These are phyloP conservation scores for Plectrocnemia conspersa DNA, from an alignment of 1,140 invertebrate genomes.

Conservation along the genomic window DNA sequence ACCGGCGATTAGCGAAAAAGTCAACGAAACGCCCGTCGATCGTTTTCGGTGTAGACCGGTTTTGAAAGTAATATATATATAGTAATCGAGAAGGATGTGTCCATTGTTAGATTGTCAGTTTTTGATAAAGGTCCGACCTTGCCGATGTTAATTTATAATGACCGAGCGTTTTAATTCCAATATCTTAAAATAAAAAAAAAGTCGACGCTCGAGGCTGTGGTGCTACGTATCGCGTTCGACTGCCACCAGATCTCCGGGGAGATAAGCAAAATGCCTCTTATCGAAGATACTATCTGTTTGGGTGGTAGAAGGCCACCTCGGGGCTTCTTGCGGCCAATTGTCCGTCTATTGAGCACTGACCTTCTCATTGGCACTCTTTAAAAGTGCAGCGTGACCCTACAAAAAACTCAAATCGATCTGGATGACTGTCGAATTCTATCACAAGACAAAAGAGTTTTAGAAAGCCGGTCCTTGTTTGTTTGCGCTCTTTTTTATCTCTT, in stretches of 20 bases:
- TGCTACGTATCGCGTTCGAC: background rate
- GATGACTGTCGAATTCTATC: constrained; percentile 23
- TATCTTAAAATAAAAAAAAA: too few relatives aligned
- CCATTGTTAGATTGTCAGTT: too few relatives aligned
- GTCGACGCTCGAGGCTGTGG: constrained; percentile 3
- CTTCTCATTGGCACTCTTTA: constrained; percentile 3
- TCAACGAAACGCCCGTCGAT: too few relatives aligned
- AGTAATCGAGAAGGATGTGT: too few relatives aligned
- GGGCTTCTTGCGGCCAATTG: background rate
- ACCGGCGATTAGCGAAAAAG: too few relatives aligned
- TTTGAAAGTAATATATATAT: too few relatives aligned
- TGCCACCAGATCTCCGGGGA: background rate
- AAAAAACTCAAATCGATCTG: background rate
- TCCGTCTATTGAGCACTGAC: background rate
- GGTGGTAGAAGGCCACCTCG: background rate
- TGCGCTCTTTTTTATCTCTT: constrained; percentile 4
- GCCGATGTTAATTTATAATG: too few relatives aligned
- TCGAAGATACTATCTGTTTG: background rate
- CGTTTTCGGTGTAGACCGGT: too few relatives aligned
- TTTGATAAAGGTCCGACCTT: too few relatives aligned
- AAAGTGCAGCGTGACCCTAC: background rate
- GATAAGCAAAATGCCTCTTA: background rate
- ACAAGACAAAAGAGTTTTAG: constrained; percentile 28
- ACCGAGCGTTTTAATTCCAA: too few relatives aligned
- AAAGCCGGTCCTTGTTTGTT: constrained; percentile 24